phyloP scores from a whole-genome alignment of 1,140 invertebrate genomes.

The Uloborus diversus region DNA sequence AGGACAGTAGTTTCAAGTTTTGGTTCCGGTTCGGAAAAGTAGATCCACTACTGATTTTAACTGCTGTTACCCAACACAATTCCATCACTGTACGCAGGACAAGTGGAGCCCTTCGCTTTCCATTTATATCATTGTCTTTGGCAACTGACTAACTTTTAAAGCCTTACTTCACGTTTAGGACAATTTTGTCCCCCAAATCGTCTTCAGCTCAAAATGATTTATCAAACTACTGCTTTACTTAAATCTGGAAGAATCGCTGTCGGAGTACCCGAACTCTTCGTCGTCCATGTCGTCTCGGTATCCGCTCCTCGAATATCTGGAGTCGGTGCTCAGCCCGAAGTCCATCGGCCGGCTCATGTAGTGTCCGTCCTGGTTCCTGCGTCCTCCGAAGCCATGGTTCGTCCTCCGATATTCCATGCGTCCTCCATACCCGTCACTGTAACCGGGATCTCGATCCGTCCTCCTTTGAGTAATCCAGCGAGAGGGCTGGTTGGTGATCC shows the following conservation, averaged over 20 bases:
- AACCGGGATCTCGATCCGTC: not conserved
- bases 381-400: not conserved
- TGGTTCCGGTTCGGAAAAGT: no score
- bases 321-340: slow-evolving; percentile 1
- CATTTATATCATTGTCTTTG: no score
- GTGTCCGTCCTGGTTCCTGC: not conserved
- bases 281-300: slow-evolving; percentile 28
- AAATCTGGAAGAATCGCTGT: slow-evolving; percentile 24
- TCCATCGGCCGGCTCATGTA: not conserved
- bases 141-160: no score
- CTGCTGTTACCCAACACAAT: no score
- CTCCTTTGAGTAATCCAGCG: not conserved
- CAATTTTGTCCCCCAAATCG: no score
- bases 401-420: not conserved
- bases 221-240: no score
- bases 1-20: no score
- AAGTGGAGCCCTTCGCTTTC: no score
- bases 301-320: not conserved
- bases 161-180: no score
- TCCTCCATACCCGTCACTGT: slow-evolving; percentile 7
- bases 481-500: slow-evolving; percentile 1
- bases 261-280: slow-evolving; percentile 33
- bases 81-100: no score
- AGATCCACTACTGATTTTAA: no score
- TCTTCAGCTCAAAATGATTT: no score